Evolutionary conservation across 2,113 vertebrate species (phyloP).

Genomic region (Upupa epops): DNA sequence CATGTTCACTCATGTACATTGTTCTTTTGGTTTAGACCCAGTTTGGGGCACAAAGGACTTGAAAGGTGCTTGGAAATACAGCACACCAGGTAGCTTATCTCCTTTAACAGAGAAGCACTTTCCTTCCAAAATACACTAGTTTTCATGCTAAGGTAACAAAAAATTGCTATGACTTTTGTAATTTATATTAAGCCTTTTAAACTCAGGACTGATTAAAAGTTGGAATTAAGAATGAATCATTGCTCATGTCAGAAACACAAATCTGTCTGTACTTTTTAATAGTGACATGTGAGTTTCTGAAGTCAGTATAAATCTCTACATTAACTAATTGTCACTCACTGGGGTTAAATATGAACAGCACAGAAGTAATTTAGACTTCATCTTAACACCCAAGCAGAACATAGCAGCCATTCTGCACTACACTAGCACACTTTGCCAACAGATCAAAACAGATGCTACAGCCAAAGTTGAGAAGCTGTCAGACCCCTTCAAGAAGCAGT

Average conservation of each 20-base stretch:
- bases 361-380: background rate
- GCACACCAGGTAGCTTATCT: background rate
- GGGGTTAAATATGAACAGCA: background rate
- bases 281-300: background rate
- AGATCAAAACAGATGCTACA: background rate
- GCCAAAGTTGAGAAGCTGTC: background rate
- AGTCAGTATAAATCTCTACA: background rate
- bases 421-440: background rate
- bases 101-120: slow-evolving; percentile 39
- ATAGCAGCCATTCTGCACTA: background rate
- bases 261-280: background rate
- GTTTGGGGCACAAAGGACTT: background rate
- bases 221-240: background rate
- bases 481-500: background rate
- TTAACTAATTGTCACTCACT: background rate
- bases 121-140: slow-evolving; percentile 15
- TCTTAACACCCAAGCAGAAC: background rate
- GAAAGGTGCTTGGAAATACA: background rate
- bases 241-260: background rate
- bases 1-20: background rate
- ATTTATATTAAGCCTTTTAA: slow-evolving; percentile 35
- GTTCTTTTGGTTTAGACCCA: background rate
- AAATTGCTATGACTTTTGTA: background rate
- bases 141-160: background rate
- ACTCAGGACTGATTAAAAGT: slow-evolving; percentile 11